Evolutionary conservation across 2,888 invertebrate genomes (phyloP), one percentile per base, ranked within the genome.

Genomic region (Drosophila nigritarsus): DNA sequence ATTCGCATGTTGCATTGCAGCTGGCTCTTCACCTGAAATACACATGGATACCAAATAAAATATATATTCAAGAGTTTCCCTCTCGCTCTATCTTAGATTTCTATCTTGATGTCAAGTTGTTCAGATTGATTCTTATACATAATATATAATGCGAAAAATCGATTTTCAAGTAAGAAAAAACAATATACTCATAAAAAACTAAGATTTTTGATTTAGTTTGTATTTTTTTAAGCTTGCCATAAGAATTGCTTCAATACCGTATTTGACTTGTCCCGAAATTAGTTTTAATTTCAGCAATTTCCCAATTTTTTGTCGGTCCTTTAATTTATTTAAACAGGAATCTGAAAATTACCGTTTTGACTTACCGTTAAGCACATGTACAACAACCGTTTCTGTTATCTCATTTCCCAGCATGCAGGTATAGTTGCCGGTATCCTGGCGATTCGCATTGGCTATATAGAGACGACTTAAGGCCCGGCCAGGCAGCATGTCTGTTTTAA

Each of bases 351-450:
- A 4, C 0, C 40, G n/a, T 40, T 20, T n/a, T 18, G 4, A 91
- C 94, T 93, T 93, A 96, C 97, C 96, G 94, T 96, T 96, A 60
- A 97, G 94, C 61, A 97, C 96, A 92, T 97, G 96, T 61, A 97
- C 96, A 62, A 95, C 94, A 53, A 96, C 96, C 29, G 95, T 96
- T 49, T 95, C 95, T 54, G 95, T 94, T 27, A 96, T 95, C 65
- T 96, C 95, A 78, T 96, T 96, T 59, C 95, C 95, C 75, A 97
- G 93, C 40, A 96, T 92, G 91, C 97, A 97, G 65, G 96, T 96
- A 92, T 97, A 97, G 92, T 96, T 96, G 40, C 97, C 97, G 38
- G 96, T 96, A 91, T 97, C 97, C 75, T 96, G 95, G 83, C 95
- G 94, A 91, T 96, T 95, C 59, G 96, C 96, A 92, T 97, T 96